Conservation (phyloP, 2,797 vertebrate genomes). For the Chrysocyon brachyurus region DNA sequence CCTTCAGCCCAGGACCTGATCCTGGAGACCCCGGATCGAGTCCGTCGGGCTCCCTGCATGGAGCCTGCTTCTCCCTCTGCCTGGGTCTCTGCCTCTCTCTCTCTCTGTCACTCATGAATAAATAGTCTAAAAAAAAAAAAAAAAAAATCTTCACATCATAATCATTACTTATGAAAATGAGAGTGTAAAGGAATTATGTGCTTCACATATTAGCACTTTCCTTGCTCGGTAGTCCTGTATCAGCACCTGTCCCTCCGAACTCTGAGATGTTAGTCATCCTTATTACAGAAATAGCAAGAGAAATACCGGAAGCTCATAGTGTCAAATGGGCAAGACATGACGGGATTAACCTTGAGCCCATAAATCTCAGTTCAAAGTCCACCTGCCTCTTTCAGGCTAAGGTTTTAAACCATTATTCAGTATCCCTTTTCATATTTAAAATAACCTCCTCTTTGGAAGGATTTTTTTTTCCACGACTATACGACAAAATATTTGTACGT, state of each 20-base stretch:
- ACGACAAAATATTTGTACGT: not conserved
- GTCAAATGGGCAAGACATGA: not conserved
- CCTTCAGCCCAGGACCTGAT: no score
- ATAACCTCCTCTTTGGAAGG: not conserved
- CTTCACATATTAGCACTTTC: not conserved
- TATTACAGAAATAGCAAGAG: not conserved
- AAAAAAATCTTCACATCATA: not conserved
- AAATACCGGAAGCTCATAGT: not conserved
- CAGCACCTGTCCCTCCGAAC: not conserved
- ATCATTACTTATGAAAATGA: not conserved
- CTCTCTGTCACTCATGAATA: no score
- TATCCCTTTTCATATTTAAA: constrained; percentile 39
- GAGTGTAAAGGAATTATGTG: not conserved
- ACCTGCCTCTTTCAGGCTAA: not conserved
- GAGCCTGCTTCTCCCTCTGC: no score
- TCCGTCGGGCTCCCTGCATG: no score
- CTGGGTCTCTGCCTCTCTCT: no score
- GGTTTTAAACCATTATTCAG: not conserved
- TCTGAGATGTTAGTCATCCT: not conserved
- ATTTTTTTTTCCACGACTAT: not conserved
- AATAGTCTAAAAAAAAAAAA: no score
- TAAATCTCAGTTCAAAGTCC: constrained; percentile 1
- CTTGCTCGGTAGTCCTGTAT: not conserved
- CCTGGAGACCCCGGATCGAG: no score
- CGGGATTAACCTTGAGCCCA: not conserved